These are phyloP conservation scores for Corythornis cristatus DNA, from an alignment of 2,113 vertebrate genomes.

Conservation along the genomic window DNA sequence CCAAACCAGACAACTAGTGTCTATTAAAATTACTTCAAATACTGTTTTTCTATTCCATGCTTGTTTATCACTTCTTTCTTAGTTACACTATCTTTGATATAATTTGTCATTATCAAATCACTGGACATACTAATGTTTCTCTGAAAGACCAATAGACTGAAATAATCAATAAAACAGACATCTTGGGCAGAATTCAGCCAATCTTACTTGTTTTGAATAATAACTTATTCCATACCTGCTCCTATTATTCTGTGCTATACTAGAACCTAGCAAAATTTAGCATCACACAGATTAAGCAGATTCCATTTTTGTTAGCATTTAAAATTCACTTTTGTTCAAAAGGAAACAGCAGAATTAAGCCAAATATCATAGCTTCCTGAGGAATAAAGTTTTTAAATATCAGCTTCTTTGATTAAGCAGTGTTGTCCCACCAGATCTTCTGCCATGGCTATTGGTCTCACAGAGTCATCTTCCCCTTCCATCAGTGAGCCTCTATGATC, in stretches of 20 bases:
- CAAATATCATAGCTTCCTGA: background rate
- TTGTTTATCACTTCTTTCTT: slow-evolving; percentile 17
- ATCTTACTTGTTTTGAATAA: background rate
- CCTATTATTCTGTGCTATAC: background rate
- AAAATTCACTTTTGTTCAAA: background rate
- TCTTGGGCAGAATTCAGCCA: background rate
- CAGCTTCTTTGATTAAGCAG: background rate
- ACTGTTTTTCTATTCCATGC: slow-evolving; percentile 23
- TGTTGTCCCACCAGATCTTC: background rate
- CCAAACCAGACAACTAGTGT: slow-evolving; percentile 4
- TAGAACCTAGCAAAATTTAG: background rate
- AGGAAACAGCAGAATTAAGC: background rate
- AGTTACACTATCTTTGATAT: slow-evolving; percentile 29
- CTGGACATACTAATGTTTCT: slow-evolving; percentile 33
- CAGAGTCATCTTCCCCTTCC: background rate
- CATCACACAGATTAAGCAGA: background rate
- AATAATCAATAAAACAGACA: slow-evolving; percentile 26
- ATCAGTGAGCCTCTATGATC: background rate
- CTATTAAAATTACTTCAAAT: slow-evolving; percentile 41
- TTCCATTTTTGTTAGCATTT: background rate
- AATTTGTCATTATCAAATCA: slow-evolving; percentile 59
- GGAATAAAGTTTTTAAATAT: background rate
- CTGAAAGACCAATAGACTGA: slow-evolving; percentile 9
- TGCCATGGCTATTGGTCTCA: background rate
- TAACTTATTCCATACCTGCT: background rate